phyloP scores from a whole-genome alignment of 2,797 vertebrate species.

The Muscicapa striata region DNA sequence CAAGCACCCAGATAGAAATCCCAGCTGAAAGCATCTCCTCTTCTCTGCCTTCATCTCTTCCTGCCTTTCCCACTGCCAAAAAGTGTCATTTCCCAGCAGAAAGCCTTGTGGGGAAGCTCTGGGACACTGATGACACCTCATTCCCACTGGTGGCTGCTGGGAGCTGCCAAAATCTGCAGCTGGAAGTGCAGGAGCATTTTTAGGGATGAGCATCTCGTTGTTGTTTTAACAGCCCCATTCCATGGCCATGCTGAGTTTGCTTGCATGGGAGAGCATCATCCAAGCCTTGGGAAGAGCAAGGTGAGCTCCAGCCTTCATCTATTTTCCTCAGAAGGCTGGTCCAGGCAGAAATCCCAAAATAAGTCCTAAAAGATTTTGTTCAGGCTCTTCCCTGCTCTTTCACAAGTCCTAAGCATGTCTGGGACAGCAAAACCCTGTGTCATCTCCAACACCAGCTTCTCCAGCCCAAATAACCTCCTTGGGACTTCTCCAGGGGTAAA shows the following conservation, averaged over 20 bases:
- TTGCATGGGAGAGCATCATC: neutral
- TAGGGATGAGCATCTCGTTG: neutral
- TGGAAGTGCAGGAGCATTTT: neutral
- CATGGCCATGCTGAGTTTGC: accelerated
- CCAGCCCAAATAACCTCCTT: neutral
- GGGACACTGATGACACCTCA: accelerated
- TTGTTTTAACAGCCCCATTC: neutral
- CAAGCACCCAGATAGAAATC: neutral
- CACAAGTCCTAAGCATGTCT: neutral
- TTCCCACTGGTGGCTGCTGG: neutral
- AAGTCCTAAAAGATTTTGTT: neutral
- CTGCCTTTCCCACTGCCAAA: neutral
- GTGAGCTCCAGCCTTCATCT: neutral
- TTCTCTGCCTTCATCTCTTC: neutral
- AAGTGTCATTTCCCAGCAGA: neutral
- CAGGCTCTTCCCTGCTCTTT: neutral
- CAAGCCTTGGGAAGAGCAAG: neutral
- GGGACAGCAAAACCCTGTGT: neutral
- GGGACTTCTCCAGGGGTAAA: neutral
- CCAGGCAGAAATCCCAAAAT: neutral
- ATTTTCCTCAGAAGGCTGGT: neutral
- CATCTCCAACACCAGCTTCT: neutral
- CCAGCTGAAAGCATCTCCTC: neutral
- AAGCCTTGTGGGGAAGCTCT: neutral
- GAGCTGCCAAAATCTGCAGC: neutral